Evolutionary conservation across 1,140 invertebrate genomes (phyloP).

Genomic region (Homalodisca vitripennis): DNA sequence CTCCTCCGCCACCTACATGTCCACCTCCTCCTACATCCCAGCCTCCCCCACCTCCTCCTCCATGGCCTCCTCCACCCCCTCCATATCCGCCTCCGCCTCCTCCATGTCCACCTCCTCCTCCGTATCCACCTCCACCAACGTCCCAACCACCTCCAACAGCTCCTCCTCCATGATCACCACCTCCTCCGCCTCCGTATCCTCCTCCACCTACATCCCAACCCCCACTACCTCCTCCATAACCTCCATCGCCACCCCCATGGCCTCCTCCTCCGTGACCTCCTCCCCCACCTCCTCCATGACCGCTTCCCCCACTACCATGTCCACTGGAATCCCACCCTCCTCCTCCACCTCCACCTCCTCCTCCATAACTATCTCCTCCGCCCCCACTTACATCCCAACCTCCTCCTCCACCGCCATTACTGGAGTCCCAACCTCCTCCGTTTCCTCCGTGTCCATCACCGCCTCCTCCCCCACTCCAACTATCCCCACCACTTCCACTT

Average conservation of each 20-base stretch:
- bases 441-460: neutral
- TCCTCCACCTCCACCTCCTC: neutral
- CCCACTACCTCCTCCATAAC: neutral
- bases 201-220: neutral
- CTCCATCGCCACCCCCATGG: neutral
- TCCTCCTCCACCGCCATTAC: neutral
- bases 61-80: neutral
- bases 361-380: neutral
- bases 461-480: neutral
- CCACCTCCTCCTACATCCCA: neutral
- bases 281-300: neutral
- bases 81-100: neutral
- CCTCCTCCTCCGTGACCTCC: neutral
- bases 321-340: neutral
- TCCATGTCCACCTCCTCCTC: neutral
- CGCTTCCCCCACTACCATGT: neutral
- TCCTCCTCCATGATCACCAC: neutral
- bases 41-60: neutral
- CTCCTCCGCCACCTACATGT: neutral
- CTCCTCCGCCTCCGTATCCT: neutral
- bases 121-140: neutral
- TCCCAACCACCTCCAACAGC: neutral
- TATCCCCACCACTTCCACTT: neutral
- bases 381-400: neutral
- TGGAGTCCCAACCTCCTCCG: neutral